These are phyloP conservation scores for Parazoanthus atlanticus DNA, from an alignment of 92 coral and sea anemone species.

Conservation along the genomic window DNA sequence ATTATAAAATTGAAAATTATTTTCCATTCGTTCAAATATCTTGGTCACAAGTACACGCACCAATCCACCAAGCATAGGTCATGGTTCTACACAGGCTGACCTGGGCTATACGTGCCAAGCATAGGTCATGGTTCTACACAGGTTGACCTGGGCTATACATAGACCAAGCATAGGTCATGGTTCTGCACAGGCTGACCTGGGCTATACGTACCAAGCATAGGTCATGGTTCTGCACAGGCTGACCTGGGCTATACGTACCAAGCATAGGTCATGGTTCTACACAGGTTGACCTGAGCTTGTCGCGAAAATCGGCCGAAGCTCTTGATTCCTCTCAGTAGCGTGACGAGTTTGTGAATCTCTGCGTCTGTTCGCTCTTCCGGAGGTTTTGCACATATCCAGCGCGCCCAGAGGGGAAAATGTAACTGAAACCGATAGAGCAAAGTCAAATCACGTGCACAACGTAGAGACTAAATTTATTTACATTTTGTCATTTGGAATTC, in stretches of 20 bases:
- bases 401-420: conserved; percentile 88
- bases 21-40: no score
- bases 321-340: conserved; percentile 80
- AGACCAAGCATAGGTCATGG: no score
- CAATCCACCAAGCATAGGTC: no score
- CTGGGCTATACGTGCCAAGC: no score
- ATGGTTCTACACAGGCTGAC: no score
- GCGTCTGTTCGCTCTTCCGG: conserved; percentile 76
- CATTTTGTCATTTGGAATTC: no score
- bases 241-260: conserved; percentile 42
- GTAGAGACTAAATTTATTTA: background rate
- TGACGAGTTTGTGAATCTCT: conserved; percentile 77
- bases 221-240: conserved; percentile 46
- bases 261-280: conserved; percentile 76
- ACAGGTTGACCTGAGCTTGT: conserved; percentile 72
- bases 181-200: background rate
- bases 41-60: no score
- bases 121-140: no score
- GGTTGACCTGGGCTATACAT: no score
- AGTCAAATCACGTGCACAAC: background rate
- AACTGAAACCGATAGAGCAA: conserved; percentile 45
- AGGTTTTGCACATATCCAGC: conserved; percentile 67
- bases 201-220: conserved; percentile 58
- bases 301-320: conserved; percentile 82
- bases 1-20: no score